Base-by-base conservation (phyloP, 2,113 vertebrate species). In the Carettochelys insculpta region DNA sequence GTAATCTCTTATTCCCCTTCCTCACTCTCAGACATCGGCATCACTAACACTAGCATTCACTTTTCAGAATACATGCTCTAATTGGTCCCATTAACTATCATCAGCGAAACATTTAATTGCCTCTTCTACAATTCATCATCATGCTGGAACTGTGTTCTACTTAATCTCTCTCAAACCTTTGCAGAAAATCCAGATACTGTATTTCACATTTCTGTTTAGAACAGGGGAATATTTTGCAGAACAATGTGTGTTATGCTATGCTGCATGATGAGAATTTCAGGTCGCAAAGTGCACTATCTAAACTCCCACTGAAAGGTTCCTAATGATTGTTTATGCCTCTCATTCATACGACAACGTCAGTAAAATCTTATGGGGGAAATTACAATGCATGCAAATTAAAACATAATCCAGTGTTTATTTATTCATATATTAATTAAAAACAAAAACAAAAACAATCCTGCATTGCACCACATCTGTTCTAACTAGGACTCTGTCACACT, bases 51-150 rank as follows among this genome's bases (percentile, higher is more conserved):
- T 65, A 85, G 20, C 54, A 82, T 51, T 56, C 68, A 65, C 41
- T 75, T 91, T 93, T 93, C 89, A 93, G 92, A 97, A 80, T 52
- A 78, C 24, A 29, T 75, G 92, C 41, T 89, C 45, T 95, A 95
- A 96, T 90, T 91, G 82, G 38, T 61, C 48, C 81, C 79, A 95
- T 96, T 96, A 95, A 78, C 77, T 80, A 80, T 80, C 51, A 95
- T 88, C 89, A 94, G 58, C 87, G 58, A 89, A 87, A 96, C 56
- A 91, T 94, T 95, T 95, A 95, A 95, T 94, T 95, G 51, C 77
- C 83, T 88, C 68, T 92, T 90, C 56, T 92, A 83, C 80, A 92
- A 83, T 85, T 96, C 87, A 93, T 93, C 94, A 94, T 86, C 78
- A 43, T 34, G 38, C 83, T 89, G 48, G 52, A 94, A 93, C 76